These are phyloP conservation scores for Cactoblastis cactorum DNA, from an alignment of 2,888 invertebrate species.

Conservation along the genomic window DNA sequence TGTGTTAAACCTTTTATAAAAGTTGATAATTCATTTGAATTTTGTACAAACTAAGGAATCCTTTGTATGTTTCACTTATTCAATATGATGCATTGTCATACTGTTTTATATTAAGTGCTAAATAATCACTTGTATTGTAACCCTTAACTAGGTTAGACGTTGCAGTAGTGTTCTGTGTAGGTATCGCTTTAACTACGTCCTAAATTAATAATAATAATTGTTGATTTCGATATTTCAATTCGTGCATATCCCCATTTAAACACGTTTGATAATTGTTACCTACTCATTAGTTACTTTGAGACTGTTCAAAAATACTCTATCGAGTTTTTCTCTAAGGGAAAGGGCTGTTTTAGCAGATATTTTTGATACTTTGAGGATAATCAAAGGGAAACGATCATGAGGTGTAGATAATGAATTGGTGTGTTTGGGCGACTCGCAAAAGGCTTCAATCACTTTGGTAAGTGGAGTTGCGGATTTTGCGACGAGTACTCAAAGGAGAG, in stretches of 20 bases:
- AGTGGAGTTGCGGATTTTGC: constrained; percentile 12
- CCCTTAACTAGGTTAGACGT: constrained; percentile 65
- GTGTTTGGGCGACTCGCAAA: constrained; percentile 17
- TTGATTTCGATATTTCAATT: constrained; percentile 66
- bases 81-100: constrained; percentile 42
- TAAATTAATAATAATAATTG: constrained; percentile 52
- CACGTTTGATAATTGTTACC: constrained; percentile 75
- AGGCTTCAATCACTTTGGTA: not conserved
- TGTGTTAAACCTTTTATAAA: constrained; percentile 69
- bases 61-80: constrained; percentile 44
- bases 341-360: constrained; percentile 78
- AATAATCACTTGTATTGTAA: constrained; percentile 48
- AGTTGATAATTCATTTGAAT: constrained; percentile 45
- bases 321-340: constrained; percentile 77
- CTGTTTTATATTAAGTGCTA: constrained; percentile 53
- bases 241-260: constrained; percentile 72
- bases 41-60: constrained; percentile 58
- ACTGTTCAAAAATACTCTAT: constrained; percentile 75
- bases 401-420: constrained; percentile 42
- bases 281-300: constrained; percentile 77
- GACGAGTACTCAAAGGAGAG: constrained; percentile 13
- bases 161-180: constrained; percentile 59
- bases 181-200: constrained; percentile 66
- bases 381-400: constrained; percentile 72
- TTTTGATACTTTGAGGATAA: constrained; percentile 78